phyloP scores from a whole-genome alignment of 2,113 vertebrate genomes.

The Arizona elegans region DNA sequence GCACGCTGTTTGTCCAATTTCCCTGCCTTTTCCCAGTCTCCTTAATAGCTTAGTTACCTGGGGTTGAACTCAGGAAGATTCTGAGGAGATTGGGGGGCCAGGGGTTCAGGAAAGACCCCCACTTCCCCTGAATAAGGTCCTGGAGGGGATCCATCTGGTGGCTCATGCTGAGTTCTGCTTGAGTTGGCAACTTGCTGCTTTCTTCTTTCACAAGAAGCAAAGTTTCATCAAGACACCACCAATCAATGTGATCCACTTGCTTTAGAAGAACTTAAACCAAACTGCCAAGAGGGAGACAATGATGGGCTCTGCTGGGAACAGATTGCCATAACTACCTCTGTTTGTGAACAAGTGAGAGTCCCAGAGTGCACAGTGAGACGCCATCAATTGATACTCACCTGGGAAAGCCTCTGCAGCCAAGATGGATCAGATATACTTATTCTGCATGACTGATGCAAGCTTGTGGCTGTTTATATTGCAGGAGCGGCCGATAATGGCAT shows the following conservation, averaged over 20 bases:
- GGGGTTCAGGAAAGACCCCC: conserved; percentile 28
- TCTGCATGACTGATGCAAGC: not conserved
- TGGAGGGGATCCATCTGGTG: not conserved
- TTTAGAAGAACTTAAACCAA: not conserved
- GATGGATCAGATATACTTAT: not conserved
- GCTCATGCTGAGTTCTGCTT: conserved; percentile 17
- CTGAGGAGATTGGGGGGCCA: conserved; percentile 64
- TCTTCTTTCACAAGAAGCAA: not conserved
- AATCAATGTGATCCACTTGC: not conserved
- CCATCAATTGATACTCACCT: not conserved
- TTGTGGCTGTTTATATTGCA: not conserved
- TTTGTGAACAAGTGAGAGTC: conserved; percentile 11
- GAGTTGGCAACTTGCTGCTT: not conserved
- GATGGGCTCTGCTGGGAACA: not conserved
- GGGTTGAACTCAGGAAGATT: conserved; percentile 75
- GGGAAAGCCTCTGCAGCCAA: not conserved
- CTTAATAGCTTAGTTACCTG: conserved; percentile 68
- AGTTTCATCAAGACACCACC: not conserved
- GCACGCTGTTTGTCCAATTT: not conserved
- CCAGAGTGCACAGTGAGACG: not conserved
- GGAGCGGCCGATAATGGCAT: not conserved
- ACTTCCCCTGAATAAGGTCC: conserved; percentile 50
- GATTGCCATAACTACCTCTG: conserved; percentile 41
- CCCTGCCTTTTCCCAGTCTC: not conserved
- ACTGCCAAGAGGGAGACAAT: not conserved